These are phyloP conservation scores for Poeciliopsis infans DNA, from an alignment of 2,797 vertebrate species.

Conservation along the genomic window DNA sequence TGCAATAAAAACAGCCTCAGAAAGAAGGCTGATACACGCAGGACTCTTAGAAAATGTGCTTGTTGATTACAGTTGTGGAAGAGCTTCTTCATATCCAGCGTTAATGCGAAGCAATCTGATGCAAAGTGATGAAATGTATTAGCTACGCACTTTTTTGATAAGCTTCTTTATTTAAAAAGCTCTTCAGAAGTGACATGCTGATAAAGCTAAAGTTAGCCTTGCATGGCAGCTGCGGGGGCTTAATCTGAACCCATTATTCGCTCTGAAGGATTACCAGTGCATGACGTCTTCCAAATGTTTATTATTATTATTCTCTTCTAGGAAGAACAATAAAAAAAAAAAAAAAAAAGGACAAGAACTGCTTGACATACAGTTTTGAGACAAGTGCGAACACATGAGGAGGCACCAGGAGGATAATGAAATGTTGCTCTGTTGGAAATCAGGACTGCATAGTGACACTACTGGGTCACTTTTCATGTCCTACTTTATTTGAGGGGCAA, in stretches of 20 bases:
- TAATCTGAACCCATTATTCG: slow-evolving; percentile 61
- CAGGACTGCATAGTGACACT: slow-evolving; percentile 4
- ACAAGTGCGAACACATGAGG: neutral
- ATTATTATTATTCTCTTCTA: slow-evolving; percentile 26
- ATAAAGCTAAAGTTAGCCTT: slow-evolving; percentile 59
- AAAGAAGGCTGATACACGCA: slow-evolving; percentile 17
- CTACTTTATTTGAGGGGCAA: slow-evolving; percentile 2
- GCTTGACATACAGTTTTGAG: neutral
- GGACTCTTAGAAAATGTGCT: slow-evolving; percentile 23
- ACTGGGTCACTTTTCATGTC: slow-evolving; percentile 6
- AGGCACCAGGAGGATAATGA: neutral
- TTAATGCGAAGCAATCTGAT: slow-evolving; percentile 31
- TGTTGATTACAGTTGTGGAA: slow-evolving; percentile 38
- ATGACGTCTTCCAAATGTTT: slow-evolving; percentile 43
- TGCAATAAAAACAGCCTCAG: slow-evolving; percentile 31
- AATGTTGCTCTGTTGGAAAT: neutral
- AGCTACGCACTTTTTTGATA: slow-evolving; percentile 25
- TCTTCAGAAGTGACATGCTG: slow-evolving; percentile 35
- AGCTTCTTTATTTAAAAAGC: slow-evolving; percentile 28
- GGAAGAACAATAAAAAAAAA: neutral
- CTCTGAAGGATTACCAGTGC: slow-evolving; percentile 56
- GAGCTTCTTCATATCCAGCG: slow-evolving; percentile 18
- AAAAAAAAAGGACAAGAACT: neutral
- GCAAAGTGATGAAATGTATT: slow-evolving; percentile 33
- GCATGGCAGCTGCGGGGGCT: slow-evolving; percentile 46